Base-by-base conservation (phyloP, 2,113 vertebrate genomes). In the Lepisosteus oculatus region DNA sequence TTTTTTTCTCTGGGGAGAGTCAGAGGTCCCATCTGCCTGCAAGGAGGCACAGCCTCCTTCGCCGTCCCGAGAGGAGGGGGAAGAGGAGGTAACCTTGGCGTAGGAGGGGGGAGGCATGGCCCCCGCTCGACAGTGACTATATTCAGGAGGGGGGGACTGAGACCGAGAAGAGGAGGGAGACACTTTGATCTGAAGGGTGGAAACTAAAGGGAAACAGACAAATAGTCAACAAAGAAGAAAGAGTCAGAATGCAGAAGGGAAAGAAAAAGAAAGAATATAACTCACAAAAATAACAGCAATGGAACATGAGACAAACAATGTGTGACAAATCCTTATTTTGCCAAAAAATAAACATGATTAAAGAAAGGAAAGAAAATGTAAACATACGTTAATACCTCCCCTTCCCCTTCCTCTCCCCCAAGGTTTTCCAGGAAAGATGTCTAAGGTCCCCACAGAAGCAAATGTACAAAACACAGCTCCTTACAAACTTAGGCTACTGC, bases 161-260 rank as follows among this genome's bases (percentile, higher is more conserved):
- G 85, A 84, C 82, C 93, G 92, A 83, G 79, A 88, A 73, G 79
- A 83, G 72, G 87, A 85, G 77, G 88, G 89, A 81, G 90, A 92
- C 71, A 90, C 63, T 89, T 94, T 93, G 89, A 93, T 91, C 83
- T 93, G 77, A 84, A 90, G 90, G 80, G 86, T 92, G 87, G 91
- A 93, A 81, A 89, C 83, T 47, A 83, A 85, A 86, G 85, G 89
- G 77, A 86, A 86, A 85, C 78, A 88, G 79, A 80, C 65, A 13
- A n/a, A 74, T 44, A 63, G 43, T 6, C 64, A 7, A 72, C 44
- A 61, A 43, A 72, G 57, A 80, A 74, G 70, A 43, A 78, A 79
- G 74, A 51, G 77, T 77, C 74, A 80, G 65, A 79, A 71, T 72
- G 76, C 72, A 86, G 81, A 80, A n/a, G 65, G 12, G 54, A 2